Base-by-base conservation (phyloP, 2,888 invertebrate genomes). In the Drosophila longiperda region DNA sequence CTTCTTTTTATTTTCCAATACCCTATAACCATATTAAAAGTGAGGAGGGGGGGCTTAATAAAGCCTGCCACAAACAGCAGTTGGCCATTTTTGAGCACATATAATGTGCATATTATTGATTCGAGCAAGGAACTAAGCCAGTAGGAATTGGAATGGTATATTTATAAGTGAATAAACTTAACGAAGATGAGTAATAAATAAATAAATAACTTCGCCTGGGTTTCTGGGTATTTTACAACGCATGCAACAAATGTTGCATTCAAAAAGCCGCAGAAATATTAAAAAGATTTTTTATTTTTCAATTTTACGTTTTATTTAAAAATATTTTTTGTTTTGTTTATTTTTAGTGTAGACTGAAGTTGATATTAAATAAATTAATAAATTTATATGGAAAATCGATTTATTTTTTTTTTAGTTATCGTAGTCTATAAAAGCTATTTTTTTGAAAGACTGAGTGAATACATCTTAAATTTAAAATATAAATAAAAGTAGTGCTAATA, bases 1-100 rank as follows among this genome's bases (percentile, higher is more conserved):
- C 64, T 70, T 76, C 50, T 67, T 32, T n/a, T 52, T 32, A 29
- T 29, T 38, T 38, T 29, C 6, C 15, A 29, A 32, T 57, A 57
- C 57, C 40, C 57, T 57, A 11, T 12, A 26, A 23, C 6, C 34
- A 29, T 55, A 20, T 4, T 8, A 29, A 29, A n/a, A 40, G 29
- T 4, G 38, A 8, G 29, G 17, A n/a, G 8, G 12, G 50, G 26
- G 8, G n/a, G 15, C 33, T n/a, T 15, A 15, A 52, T 20, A 20
- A 32, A 52, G 15, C 15, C 15, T 4, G 23, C 45, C 7, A 3
- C 23, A 45, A 23, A 15, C 45, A 15, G 45, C 23, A 45, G 45
- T 15, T 45, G 45, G 15, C 45, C 8, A 15, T 4, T 23, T 23
- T 23, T 15, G 45, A 15, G 45, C 45, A 15, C 20, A 45, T 23